Percentiles rank a stretch among this genome's conserved stretches.
Conservation (phyloP, 2,797 vertebrate genomes). For the Perodicticus potto region DNA sequence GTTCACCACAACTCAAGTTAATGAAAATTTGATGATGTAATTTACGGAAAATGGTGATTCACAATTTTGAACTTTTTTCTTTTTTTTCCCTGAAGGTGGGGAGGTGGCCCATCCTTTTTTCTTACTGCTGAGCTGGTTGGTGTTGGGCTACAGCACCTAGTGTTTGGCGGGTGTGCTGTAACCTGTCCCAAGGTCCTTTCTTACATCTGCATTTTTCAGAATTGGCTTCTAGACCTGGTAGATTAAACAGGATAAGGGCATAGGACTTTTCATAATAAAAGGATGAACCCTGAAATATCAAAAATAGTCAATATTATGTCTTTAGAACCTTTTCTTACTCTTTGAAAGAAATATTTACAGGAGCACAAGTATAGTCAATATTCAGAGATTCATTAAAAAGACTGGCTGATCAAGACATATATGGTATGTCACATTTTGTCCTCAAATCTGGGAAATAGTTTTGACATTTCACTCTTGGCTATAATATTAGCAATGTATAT, state of each 20-base stretch:
- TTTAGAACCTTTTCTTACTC: neutral
- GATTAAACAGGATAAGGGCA: slow-evolving; percentile 32
- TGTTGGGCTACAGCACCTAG: neutral
- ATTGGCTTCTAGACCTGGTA: neutral
- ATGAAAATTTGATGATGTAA: neutral
- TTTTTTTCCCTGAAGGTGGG: neutral
- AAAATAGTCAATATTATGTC: slow-evolving; percentile 54
- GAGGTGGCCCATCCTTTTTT: neutral
- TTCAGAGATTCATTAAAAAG: slow-evolving; percentile 44
- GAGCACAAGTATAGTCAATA: slow-evolving; percentile 23
- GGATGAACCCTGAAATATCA: slow-evolving; percentile 49
- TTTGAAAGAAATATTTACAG: slow-evolving; percentile 58
- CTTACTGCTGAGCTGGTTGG: neutral
- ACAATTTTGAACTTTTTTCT: neutral
- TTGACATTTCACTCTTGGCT: slow-evolving; percentile 72
- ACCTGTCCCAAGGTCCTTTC: neutral
- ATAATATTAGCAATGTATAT: neutral
- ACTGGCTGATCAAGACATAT: slow-evolving; percentile 55
- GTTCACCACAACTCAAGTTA: neutral
- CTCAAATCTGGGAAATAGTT: slow-evolving; percentile 65
- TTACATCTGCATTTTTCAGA: neutral
- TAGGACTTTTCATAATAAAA: slow-evolving; percentile 15
- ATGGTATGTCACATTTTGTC: slow-evolving; percentile 25
- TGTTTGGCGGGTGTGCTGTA: neutral
- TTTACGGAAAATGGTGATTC: neutral